Evolutionary conservation across 1,140 invertebrate genomes (phyloP).

Genomic region (Leptopilina boulardi): DNA sequence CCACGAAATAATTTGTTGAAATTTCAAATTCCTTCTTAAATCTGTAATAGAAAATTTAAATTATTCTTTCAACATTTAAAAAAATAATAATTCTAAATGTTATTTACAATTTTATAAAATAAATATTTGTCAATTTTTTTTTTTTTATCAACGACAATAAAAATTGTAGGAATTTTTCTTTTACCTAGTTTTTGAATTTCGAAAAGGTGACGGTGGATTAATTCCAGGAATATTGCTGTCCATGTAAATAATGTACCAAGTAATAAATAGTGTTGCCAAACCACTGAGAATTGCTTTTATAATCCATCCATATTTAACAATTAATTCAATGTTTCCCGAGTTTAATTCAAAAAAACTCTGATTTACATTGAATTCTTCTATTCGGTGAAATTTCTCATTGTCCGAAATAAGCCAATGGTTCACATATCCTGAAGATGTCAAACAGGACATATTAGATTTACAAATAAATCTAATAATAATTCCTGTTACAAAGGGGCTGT

Average conservation of each 20-base stretch:
- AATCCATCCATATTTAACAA: constrained; percentile 59
- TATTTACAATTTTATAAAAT: no score
- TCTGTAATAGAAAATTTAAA: constrained; percentile 49
- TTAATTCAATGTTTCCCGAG: constrained; percentile 22
- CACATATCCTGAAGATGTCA: constrained; percentile 33
- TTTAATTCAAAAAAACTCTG: neutral
- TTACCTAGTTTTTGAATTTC: constrained; percentile 56
- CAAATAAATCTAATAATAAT: constrained; percentile 26
- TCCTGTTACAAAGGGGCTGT: constrained; percentile 16
- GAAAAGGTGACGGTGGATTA: constrained; percentile 65
- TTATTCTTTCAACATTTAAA: constrained; percentile 18
- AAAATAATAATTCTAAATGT: no score
- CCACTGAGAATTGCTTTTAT: constrained; percentile 64
- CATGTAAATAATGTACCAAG: constrained; percentile 71
- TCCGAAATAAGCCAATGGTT: constrained; percentile 15
- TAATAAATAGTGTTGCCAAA: constrained; percentile 57
- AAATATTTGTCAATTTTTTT: no score
- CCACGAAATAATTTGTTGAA: constrained; percentile 65
- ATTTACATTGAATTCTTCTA: neutral
- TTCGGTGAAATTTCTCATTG: constrained; percentile 5
- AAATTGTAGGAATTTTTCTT: no score
- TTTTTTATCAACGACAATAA: no score
- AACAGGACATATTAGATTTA: constrained; percentile 36
- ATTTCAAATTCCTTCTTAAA: constrained; percentile 42
- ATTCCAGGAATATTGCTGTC: constrained; percentile 67